phyloP scores from a whole-genome alignment of 1,140 invertebrate genomes.

The Heterodera schachtii region DNA sequence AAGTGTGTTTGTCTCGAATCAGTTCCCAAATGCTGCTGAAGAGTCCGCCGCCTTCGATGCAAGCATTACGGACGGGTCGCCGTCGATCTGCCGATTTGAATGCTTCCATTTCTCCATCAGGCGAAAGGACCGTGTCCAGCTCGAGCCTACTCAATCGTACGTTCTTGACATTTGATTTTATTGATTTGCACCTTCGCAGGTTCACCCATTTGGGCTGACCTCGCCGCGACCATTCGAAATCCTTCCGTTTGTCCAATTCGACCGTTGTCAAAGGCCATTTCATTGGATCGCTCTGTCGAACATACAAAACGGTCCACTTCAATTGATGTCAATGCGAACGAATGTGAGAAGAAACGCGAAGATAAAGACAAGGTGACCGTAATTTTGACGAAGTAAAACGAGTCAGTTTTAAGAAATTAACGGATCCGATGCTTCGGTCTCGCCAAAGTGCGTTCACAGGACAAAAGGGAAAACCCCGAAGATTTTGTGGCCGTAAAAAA shows the following conservation, averaged over 20 bases:
- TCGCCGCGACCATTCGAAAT: slow-evolving; percentile 24
- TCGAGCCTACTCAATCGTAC: slow-evolving; percentile 25
- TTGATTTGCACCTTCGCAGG: slow-evolving; percentile 5
- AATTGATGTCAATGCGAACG: not conserved
- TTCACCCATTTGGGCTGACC: slow-evolving; percentile 34
- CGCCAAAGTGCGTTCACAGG: not conserved
- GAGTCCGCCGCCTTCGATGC: slow-evolving; percentile 24
- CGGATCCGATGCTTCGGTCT: not conserved
- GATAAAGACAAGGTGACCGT: not conserved
- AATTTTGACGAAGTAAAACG: not conserved
- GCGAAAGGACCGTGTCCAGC: not conserved
- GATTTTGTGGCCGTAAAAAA: not conserved
- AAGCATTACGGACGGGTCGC: not conserved
- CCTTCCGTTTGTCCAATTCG: slow-evolving; percentile 1
- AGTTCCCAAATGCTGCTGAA: slow-evolving; percentile 40
- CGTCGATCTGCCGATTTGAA: not conserved
- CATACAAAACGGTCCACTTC: not conserved
- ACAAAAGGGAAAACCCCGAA: not conserved
- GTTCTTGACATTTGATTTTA: not conserved
- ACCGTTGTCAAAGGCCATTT: not conserved
- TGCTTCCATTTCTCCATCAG: slow-evolving; percentile 17
- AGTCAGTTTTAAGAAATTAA: not conserved
- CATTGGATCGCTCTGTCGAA: not conserved
- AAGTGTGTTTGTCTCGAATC: slow-evolving; percentile 48
- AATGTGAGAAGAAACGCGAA: not conserved